Evolutionary conservation across 1,140 invertebrate genomes (phyloP).

Genomic region (Phenacoccus solenopsis): DNA sequence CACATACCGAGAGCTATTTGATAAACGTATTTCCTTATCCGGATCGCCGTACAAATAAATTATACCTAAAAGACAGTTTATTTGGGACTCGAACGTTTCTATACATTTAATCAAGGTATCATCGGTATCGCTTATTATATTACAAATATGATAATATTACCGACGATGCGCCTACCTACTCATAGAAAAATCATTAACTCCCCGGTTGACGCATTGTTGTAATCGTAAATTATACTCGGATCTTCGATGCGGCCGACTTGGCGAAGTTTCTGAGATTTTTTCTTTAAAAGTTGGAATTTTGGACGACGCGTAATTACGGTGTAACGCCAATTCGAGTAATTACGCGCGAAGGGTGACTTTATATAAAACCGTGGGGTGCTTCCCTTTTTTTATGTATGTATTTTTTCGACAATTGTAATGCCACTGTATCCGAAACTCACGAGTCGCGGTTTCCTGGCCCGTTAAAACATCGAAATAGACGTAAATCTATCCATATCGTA

Average conservation of each 20-base stretch:
- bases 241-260: too few species aligned
- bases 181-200: too few species aligned
- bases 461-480: neutral
- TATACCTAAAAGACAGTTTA: neutral
- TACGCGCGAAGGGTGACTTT: neutral
- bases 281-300: too few species aligned
- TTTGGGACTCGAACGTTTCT: neutral
- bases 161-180: too few species aligned
- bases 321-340: neutral
- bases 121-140: too few species aligned
- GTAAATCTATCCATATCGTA: slow-evolving; percentile 2
- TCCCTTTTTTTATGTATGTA: neutral
- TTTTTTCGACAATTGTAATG: slow-evolving; percentile 2
- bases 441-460: neutral
- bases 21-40: slow-evolving; percentile 1
- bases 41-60: neutral
- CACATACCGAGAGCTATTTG: neutral
- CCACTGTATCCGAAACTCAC: neutral
- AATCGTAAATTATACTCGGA: too few species aligned
- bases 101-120: slow-evolving; percentile 3
- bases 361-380: neutral
- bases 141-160: too few species aligned
- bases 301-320: too few species aligned
- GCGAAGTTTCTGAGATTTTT: too few species aligned
- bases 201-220: too few species aligned